Base-by-base conservation (phyloP, 2,888 invertebrate species). In the Nipponacmea schrenckii region DNA sequence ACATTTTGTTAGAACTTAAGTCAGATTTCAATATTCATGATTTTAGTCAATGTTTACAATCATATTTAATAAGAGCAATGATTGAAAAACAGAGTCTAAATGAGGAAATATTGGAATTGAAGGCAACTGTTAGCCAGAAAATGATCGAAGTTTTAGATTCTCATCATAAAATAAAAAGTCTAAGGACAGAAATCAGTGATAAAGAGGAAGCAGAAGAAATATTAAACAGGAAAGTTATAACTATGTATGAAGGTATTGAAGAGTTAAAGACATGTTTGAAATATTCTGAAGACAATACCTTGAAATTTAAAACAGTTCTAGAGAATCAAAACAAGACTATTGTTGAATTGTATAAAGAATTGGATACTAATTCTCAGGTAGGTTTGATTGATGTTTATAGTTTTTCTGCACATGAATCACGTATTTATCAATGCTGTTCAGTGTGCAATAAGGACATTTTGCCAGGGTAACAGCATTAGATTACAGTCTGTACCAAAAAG, bases 71-170 rank as follows among this genome's bases (percentile, higher is more conserved):
- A 56, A 72, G 26, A 64, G 8, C 39, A 63, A 27, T 45, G 39
- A 48, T 62, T 31, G 62, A 67, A 46, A 64, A 69, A 17, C 20
- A 68, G 8, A 69, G 56, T 10, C 12, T n/a, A 48, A 26, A 62
- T 17, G 17, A 70, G 48, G 48, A 45, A 14, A 24, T 45, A 39
- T 14, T 8, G n/a, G 45, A 45, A 14, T 46, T 69, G 7, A 56
- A 69, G 26, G 15, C 20, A 64, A 24, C 56, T 2, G 20, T 56
- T 24, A 4, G 20, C 24, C 24, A 20, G 12, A 56, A 24, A 10
- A 20, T 80, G 44, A 63, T 80, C 24, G 68, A 78, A 56, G n/a
- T 72, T 10, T 31, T 64, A n/a, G 67, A 74, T 45, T 15, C 77
- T 2, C 68, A 66, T 31, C 26, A 75, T 31, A 72, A 82, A 27